phyloP scores from a whole-genome alignment of 1,140 invertebrate species.

The Druon quercuslanigerum region DNA sequence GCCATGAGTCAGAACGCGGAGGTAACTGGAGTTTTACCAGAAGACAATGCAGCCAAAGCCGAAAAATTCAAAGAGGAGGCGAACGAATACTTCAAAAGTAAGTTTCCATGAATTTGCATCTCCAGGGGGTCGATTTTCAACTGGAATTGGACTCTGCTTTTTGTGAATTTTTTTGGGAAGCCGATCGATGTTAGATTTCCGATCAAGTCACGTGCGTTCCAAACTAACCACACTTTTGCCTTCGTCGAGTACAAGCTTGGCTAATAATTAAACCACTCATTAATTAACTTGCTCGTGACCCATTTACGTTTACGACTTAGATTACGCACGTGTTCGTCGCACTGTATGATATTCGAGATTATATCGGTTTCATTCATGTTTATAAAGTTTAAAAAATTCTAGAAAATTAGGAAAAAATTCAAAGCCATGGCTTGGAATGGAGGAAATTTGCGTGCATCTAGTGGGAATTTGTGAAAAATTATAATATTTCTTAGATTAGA shows the following conservation, averaged over 20 bases:
- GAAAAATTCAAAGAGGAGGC: constrained; percentile 89
- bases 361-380: constrained; percentile 11
- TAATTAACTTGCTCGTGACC: background rate
- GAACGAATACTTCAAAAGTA: constrained; percentile 92
- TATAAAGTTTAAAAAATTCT: constrained; percentile 50
- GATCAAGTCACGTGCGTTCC: constrained; percentile 58
- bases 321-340: background rate
- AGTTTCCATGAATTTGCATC: constrained; percentile 57
- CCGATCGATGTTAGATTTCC: background rate
- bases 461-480: too few relatives aligned
- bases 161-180: background rate
- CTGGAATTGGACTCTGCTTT: constrained; percentile 14
- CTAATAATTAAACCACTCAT: background rate
- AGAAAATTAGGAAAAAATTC: too few relatives aligned
- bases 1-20: constrained; percentile 62
- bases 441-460: too few relatives aligned
- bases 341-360: background rate
- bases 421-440: too few relatives aligned
- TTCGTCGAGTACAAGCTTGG: background rate
- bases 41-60: constrained; percentile 76
- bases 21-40: constrained; percentile 53
- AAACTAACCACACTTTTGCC: constrained; percentile 60
- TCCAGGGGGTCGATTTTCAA: constrained; percentile 5
- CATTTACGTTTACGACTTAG: background rate
- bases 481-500: too few relatives aligned